phyloP scores from a whole-genome alignment of 2,113 vertebrate genomes.

The Condylura cristata region DNA sequence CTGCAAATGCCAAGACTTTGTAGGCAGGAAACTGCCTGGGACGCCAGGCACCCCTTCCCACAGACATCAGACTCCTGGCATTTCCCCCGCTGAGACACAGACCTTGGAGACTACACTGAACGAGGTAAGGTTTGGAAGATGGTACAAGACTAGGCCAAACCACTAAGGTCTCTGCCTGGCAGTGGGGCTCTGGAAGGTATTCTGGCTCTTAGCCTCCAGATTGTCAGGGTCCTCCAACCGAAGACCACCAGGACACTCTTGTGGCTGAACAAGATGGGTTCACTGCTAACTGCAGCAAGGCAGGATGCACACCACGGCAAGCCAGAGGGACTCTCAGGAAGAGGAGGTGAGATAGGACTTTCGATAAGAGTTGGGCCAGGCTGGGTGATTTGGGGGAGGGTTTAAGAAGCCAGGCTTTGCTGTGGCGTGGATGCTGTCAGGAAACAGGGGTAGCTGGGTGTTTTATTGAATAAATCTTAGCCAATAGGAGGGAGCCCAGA shows the following conservation, averaged over 20 bases:
- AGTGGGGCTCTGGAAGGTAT: neutral
- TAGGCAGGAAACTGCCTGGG: neutral
- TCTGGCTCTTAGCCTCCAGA: neutral
- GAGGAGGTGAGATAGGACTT: neutral
- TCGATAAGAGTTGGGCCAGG: neutral
- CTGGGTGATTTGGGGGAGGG: neutral
- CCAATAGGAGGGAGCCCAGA: neutral
- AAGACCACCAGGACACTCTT: neutral
- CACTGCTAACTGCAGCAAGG: neutral
- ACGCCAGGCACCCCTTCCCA: neutral
- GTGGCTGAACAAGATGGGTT: neutral
- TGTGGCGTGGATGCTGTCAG: slow-evolving; percentile 31
- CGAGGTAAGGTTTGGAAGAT: neutral
- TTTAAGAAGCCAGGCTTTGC: slow-evolving; percentile 20
- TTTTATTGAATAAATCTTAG: slow-evolving; percentile 10
- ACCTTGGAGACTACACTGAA: neutral
- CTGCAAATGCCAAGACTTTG: neutral
- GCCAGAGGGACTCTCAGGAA: neutral
- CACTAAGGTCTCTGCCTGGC: neutral
- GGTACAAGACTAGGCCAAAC: neutral
- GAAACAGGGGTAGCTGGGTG: neutral
- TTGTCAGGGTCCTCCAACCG: neutral
- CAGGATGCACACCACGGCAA: neutral
- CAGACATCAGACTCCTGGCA: neutral
- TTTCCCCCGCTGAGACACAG: neutral